Percentiles rank a stretch among this genome's conserved stretches.
These are phyloP conservation scores for Nipponia nippon DNA, from an alignment of 2,113 vertebrate species.

Conservation along the genomic window DNA sequence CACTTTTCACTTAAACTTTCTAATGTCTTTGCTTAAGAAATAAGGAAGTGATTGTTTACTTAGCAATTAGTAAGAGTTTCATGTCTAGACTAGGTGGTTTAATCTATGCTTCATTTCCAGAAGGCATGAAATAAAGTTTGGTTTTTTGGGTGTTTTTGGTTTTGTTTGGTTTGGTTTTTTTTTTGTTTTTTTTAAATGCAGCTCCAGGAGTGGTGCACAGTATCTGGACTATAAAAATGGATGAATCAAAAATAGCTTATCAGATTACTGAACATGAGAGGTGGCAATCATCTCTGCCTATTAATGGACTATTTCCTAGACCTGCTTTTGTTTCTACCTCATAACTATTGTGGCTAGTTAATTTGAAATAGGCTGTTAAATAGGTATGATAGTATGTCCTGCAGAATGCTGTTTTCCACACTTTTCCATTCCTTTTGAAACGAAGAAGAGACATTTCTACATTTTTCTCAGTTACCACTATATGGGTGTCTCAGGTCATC, in stretches of 20 bases:
- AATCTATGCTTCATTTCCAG: constrained; percentile 29
- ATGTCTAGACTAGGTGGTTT: constrained; percentile 41
- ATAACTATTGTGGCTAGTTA: background rate
- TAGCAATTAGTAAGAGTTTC: constrained; percentile 48
- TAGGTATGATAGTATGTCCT: background rate
- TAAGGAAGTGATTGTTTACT: constrained; percentile 59
- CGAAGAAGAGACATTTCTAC: background rate
- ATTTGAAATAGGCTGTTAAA: background rate
- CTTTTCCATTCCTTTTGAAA: background rate
- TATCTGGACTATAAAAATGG: background rate
- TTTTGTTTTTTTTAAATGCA: background rate
- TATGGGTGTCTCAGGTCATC: background rate
- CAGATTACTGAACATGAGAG: background rate
- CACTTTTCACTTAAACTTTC: background rate
- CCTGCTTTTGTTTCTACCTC: background rate
- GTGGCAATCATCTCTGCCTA: background rate
- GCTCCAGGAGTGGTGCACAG: background rate
- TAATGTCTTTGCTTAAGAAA: constrained; percentile 57
- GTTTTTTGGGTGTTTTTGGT: no score
- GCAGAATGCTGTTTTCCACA: background rate
- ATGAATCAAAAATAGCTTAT: background rate
- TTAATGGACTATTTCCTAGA: background rate
- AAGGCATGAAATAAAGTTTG: background rate
- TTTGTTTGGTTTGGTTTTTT: no score
- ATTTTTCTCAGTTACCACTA: background rate